A percentile compares a stretch with the other conserved stretches of the same genome.
Conservation (phyloP, 1,140 invertebrate species). For the Leguminivora glycinivorella region DNA sequence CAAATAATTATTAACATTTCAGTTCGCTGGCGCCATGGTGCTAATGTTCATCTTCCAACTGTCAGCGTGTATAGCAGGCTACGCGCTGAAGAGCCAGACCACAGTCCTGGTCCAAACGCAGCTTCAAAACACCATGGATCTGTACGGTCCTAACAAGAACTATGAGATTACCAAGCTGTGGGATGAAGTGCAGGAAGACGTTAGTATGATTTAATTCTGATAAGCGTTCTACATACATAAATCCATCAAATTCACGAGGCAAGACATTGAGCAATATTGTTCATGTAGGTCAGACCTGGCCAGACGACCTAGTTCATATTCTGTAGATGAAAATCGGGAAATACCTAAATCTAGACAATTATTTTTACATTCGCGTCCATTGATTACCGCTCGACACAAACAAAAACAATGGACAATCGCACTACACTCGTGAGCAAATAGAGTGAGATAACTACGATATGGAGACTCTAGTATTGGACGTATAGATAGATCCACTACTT, state of each 20-base stretch:
- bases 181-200: conserved; percentile 83
- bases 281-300: no score
- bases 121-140: conserved; percentile 77
- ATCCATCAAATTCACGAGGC: no score
- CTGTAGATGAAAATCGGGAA: no score
- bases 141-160: conserved; percentile 68
- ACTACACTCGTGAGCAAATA: no score
- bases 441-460: no score
- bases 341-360: no score
- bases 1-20: conserved; percentile 50
- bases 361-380: no score
- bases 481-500: conserved; percentile 13
- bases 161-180: conserved; percentile 77
- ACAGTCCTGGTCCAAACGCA: conserved; percentile 72
- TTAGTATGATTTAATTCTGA: conserved; percentile 60
- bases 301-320: no score
- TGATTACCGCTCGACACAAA: no score
- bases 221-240: conserved; percentile 31
- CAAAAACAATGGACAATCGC: no score
- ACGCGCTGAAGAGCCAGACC: conserved; percentile 83
- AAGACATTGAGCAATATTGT: no score
- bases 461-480: no score
- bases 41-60: conserved; percentile 90
- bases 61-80: conserved; percentile 89
- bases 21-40: conserved; percentile 88